Evolutionary conservation across 1,140 invertebrate genomes (phyloP).

Genomic region (Pomacea maculata): DNA sequence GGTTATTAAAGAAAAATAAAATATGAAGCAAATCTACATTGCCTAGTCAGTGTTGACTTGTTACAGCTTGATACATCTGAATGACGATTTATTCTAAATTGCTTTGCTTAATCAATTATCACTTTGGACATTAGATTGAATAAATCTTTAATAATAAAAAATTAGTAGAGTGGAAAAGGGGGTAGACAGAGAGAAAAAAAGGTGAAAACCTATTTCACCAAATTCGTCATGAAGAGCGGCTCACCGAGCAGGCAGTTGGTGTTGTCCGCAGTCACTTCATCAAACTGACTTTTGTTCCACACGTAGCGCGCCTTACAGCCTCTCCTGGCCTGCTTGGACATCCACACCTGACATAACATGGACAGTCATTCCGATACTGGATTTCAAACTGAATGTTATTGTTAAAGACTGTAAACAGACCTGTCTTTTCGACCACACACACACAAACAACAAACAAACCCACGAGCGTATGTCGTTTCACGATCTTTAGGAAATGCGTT

Average conservation of each 20-base stretch:
- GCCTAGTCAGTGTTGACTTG: too few species aligned
- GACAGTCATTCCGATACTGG: neutral
- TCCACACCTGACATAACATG: slow-evolving; percentile 41
- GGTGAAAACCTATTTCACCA: too few species aligned
- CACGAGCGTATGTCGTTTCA: neutral
- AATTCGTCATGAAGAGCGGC: neutral
- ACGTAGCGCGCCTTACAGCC: slow-evolving; percentile 64
- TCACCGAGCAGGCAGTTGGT: slow-evolving; percentile 53
- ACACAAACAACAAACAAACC: neutral
- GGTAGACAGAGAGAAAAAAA: too few species aligned
- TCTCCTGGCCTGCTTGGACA: slow-evolving; percentile 31
- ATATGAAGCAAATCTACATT: too few species aligned
- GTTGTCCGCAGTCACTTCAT: slow-evolving; percentile 70
- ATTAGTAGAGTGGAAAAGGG: too few species aligned
- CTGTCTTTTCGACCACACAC: neutral
- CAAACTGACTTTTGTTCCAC: slow-evolving; percentile 54
- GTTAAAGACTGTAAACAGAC: neutral
- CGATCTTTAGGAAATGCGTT: neutral
- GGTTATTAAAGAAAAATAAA: too few species aligned
- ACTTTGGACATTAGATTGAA: too few species aligned
- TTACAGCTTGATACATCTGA: too few species aligned
- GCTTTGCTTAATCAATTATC: too few species aligned
- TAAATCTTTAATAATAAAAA: too few species aligned
- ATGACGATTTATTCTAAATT: too few species aligned
- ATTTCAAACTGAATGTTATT: neutral